Evolutionary conservation across 2,113 vertebrate genomes (phyloP).

Genomic region (Sinocyclocheilus rhinocerous): DNA sequence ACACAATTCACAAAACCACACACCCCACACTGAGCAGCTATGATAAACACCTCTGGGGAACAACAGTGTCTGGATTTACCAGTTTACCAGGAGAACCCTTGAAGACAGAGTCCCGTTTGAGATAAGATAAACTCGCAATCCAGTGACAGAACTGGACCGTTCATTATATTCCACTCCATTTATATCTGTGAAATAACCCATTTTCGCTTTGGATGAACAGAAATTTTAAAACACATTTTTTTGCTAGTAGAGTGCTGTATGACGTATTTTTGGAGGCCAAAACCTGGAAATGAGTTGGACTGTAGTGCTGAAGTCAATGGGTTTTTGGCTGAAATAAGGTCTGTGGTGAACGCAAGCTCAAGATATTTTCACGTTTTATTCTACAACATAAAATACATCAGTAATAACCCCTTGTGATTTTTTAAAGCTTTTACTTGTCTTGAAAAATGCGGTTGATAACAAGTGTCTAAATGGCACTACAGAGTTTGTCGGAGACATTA

Average conservation of each 20-base stretch:
- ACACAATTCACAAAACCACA: no score
- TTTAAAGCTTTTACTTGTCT: not conserved
- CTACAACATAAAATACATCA: not conserved
- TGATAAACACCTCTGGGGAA: not conserved
- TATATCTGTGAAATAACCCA: not conserved
- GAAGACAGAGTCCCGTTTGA: not conserved
- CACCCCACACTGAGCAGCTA: not conserved
- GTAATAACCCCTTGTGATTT: not conserved
- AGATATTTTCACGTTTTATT: not conserved
- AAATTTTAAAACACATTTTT: no score
- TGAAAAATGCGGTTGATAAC: not conserved
- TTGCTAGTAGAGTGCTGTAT: not conserved
- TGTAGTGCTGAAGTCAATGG: not conserved
- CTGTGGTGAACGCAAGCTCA: not conserved
- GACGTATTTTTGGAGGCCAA: not conserved
- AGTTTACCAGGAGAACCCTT: not conserved
- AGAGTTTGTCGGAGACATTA: not conserved
- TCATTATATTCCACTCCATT: not conserved
- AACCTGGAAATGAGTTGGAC: not conserved
- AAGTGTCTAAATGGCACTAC: not conserved
- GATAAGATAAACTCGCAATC: not conserved
- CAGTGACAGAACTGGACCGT: not conserved
- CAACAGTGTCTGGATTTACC: not conserved
- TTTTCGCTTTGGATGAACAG: not conserved
- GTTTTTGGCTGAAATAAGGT: not conserved